phyloP scores from a whole-genome alignment of 2,888 invertebrate species.

The Cabera pusaria region DNA sequence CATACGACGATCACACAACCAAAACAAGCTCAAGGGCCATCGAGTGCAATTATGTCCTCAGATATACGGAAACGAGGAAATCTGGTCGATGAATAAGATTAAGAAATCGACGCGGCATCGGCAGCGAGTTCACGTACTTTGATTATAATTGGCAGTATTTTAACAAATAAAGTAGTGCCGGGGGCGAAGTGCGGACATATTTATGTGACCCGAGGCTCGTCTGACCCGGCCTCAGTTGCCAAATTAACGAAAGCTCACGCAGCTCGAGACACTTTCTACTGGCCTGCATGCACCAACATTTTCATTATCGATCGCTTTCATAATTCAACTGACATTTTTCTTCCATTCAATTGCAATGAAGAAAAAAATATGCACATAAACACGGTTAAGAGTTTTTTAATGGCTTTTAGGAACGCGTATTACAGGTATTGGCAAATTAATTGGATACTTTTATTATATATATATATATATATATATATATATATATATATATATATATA shows the following conservation, averaged over 20 bases:
- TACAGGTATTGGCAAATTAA: too few species aligned
- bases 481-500: too few species aligned
- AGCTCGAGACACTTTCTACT: conserved; percentile 80
- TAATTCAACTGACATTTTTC: conserved; percentile 80
- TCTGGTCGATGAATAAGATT: conserved; percentile 58
- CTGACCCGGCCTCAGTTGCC: conserved; percentile 71
- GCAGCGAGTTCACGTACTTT: conserved; percentile 62
- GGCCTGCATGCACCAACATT: conserved; percentile 69
- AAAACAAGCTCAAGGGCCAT: conserved; percentile 36
- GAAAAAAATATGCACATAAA: too few species aligned
- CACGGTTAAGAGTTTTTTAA: conserved; percentile 50
- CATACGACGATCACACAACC: conserved; percentile 27
- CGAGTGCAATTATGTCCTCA: conserved; percentile 34
- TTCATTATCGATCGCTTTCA: conserved; percentile 80
- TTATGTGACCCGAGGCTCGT: conserved; percentile 67
- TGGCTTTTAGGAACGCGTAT: conserved; percentile 38
- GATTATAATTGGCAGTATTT: conserved; percentile 77
- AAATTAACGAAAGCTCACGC: conserved; percentile 75
- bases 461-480: too few species aligned
- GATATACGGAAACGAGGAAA: conserved; percentile 53
- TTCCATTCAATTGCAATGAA: conserved; percentile 63
- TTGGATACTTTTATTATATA: too few species aligned
- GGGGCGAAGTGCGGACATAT: conserved; percentile 74
- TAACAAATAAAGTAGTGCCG: conserved; percentile 75
- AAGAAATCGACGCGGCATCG: conserved; percentile 63